Conservation (phyloP, 1,140 invertebrate genomes). For the Seison nebaliae region DNA sequence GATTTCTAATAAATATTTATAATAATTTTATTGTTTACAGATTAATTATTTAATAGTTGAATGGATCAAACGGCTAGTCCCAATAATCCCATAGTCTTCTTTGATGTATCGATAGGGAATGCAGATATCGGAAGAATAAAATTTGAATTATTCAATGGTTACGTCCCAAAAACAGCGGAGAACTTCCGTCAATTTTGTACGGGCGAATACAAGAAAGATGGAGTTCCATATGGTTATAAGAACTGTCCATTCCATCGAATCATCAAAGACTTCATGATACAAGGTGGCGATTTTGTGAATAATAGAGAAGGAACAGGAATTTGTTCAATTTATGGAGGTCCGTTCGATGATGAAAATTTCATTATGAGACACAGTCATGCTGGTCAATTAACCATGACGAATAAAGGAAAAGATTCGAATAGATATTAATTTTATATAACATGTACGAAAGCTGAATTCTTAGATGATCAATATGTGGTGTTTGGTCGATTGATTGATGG, state of each 20-base stretch:
- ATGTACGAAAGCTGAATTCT: slow-evolving; percentile 43
- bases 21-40: no score
- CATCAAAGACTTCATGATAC: slow-evolving; percentile 89
- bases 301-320: slow-evolving; percentile 90
- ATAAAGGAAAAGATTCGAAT: slow-evolving; percentile 91
- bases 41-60: no score
- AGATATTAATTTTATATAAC: slow-evolving; percentile 80
- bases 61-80: no score
- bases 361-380: slow-evolving; percentile 65
- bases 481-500: slow-evolving; percentile 87
- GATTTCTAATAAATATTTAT: no score
- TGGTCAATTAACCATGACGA: slow-evolving; percentile 89
- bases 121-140: slow-evolving; percentile 65
- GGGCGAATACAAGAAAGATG: slow-evolving; percentile 57
- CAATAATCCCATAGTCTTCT: slow-evolving; percentile 72
- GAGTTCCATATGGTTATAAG: slow-evolving; percentile 83
- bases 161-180: slow-evolving; percentile 84
- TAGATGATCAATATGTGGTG: slow-evolving; percentile 91
- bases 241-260: slow-evolving; percentile 82
- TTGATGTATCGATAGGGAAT: slow-evolving; percentile 41
- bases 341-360: slow-evolving; percentile 93
- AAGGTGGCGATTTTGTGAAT: slow-evolving; percentile 91
- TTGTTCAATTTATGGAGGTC: slow-evolving; percentile 75
- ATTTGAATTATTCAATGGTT: slow-evolving; percentile 80
- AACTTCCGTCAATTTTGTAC: slow-evolving; percentile 79